These are phyloP conservation scores for Hypotaenidia okinawae DNA, from an alignment of 2,797 vertebrate genomes.

Conservation along the genomic window DNA sequence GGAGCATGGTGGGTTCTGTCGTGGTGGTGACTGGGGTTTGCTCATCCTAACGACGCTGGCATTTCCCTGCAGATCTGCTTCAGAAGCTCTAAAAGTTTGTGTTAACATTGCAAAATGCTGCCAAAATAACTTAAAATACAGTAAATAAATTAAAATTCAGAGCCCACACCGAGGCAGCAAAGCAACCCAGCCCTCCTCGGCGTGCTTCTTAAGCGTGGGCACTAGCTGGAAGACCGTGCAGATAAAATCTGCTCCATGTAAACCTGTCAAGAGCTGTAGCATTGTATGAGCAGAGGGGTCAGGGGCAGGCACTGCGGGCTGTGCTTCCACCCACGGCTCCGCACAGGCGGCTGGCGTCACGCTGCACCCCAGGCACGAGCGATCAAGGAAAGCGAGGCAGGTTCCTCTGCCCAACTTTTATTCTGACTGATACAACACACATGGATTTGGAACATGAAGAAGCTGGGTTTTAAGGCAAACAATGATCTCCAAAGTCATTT, in stretches of 20 bases:
- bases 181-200: background rate
- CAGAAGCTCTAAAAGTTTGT: background rate
- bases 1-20: background rate
- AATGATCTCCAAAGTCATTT: background rate
- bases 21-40: background rate
- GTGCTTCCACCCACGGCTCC: background rate
- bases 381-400: background rate
- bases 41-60: rapidly evolving
- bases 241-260: background rate
- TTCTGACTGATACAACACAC: background rate
- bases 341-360: background rate
- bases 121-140: no score
- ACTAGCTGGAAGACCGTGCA: background rate
- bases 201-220: background rate
- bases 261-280: background rate
- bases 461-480: background rate
- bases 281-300: no score
- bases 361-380: background rate
- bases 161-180: background rate
- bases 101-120: background rate
- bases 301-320: no score
- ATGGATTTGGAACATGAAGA: background rate
- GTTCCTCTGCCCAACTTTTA: conserved; percentile 11
- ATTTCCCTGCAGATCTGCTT: background rate
- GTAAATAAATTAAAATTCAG: background rate